A percentile compares a stretch with the other conserved stretches of the same genome.
phyloP scores from a whole-genome alignment of 2,113 vertebrate species.

The Ophthalmolycus amberensis region DNA sequence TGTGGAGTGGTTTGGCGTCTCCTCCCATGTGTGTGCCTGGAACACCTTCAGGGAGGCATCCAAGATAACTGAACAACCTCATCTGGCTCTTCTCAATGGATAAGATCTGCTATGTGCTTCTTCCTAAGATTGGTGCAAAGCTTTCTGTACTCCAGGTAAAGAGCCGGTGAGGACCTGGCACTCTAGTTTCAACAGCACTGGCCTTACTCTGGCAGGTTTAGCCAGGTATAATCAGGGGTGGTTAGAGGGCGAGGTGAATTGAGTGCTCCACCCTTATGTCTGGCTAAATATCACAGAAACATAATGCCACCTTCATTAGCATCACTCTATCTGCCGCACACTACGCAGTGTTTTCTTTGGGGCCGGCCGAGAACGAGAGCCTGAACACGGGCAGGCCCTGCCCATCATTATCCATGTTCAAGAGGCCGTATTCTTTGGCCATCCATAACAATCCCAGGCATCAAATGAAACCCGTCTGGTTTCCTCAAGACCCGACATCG shows the following conservation, averaged over 20 bases:
- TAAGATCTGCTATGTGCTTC: neutral
- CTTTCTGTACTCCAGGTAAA: neutral
- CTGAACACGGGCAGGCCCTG: constrained; percentile 36
- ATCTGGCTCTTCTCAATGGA: neutral
- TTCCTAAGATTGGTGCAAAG: neutral
- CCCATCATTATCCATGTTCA: constrained; percentile 72
- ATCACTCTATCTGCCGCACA: constrained; percentile 64
- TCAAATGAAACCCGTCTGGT: constrained; percentile 73
- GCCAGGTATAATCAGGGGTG: constrained; percentile 45
- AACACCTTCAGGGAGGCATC: neutral
- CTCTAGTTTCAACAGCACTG: neutral
- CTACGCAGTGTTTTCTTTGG: constrained; percentile 75
- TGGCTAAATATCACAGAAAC: constrained; percentile 68
- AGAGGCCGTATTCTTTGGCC: constrained; percentile 65
- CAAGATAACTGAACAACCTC: neutral
- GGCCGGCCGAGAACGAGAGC: constrained; percentile 47
- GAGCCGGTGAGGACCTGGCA: neutral
- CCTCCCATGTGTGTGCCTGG: neutral
- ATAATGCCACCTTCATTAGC: constrained; percentile 72
- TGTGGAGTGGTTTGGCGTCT: neutral
- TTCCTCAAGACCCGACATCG: constrained; percentile 60
- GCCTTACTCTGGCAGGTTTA: constrained; percentile 48
- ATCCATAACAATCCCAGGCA: constrained; percentile 73
- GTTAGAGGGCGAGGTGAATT: constrained; percentile 53
- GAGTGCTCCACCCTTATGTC: constrained; percentile 54